These are phyloP conservation scores for Caenorhabditis elegans DNA, from an alignment of 1,140 invertebrate genomes.

Conservation along the genomic window DNA sequence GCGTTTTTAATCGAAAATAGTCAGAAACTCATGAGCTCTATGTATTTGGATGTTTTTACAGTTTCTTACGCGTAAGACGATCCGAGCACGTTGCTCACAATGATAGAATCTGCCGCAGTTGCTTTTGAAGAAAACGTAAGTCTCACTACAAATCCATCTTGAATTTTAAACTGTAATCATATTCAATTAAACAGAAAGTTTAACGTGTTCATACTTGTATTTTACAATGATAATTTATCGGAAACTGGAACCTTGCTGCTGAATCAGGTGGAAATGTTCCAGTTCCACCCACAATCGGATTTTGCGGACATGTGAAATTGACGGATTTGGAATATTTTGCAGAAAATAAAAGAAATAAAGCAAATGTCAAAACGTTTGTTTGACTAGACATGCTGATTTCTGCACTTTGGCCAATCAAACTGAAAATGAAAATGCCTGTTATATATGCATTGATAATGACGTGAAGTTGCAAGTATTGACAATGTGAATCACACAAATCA, in stretches of 20 bases:
- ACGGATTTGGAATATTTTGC: not conserved
- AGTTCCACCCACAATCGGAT: not conserved
- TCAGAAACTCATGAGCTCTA: too few relatives aligned
- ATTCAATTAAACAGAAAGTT: too few relatives aligned
- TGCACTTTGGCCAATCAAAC: too few relatives aligned
- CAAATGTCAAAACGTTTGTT: too few relatives aligned
- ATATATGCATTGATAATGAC: too few relatives aligned
- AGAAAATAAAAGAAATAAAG: not conserved
- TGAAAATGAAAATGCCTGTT: too few relatives aligned
- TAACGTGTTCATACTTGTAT: not conserved
- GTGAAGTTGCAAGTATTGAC: too few relatives aligned
- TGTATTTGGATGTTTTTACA: too few relatives aligned
- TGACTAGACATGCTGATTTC: too few relatives aligned
- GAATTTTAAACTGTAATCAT: not conserved
- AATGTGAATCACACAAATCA: too few relatives aligned
- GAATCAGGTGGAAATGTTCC: not conserved
- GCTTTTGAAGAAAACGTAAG: not conserved
- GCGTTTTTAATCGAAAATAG: too few relatives aligned
- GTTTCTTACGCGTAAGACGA: too few relatives aligned
- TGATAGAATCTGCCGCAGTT: not conserved
- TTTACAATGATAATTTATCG: not conserved
- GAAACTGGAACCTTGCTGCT: not conserved
- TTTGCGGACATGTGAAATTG: not conserved
- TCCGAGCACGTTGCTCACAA: not conserved
- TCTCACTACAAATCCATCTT: not conserved